Percentiles rank a stretch among this genome's conserved stretches.
Conservation (phyloP, 2,113 vertebrate genomes). For the Nycticebus coucang region DNA sequence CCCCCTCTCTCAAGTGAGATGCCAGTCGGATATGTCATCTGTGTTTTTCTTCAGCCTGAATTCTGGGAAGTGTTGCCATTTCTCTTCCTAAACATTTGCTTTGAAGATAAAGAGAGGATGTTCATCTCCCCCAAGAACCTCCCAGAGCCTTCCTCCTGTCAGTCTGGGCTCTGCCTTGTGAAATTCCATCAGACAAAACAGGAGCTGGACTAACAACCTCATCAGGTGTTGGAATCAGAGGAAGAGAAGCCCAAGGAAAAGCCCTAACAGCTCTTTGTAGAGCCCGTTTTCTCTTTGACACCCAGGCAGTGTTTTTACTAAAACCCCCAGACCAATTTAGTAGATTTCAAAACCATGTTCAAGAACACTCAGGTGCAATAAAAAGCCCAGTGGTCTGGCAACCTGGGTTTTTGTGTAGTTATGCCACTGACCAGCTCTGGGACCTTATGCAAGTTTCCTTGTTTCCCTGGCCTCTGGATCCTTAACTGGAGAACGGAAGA, state of each 20-base stretch:
- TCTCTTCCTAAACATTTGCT: slow-evolving; percentile 67
- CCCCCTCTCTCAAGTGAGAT: neutral
- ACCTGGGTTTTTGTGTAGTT: neutral
- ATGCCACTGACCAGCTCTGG: neutral
- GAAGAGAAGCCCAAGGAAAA: neutral
- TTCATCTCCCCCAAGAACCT: slow-evolving; percentile 30
- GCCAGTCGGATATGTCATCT: slow-evolving; percentile 32
- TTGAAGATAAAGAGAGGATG: slow-evolving; percentile 73
- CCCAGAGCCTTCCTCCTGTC: slow-evolving; percentile 27
- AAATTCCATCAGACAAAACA: slow-evolving; percentile 42
- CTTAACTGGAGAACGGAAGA: neutral
- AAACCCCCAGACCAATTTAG: neutral
- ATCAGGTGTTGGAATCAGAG: neutral
- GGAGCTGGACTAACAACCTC: neutral
- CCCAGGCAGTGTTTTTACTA: neutral
- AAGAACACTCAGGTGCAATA: neutral
- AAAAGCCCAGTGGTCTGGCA: fast-evolving
- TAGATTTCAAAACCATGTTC: neutral
- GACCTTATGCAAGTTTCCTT: neutral
- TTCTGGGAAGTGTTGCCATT: slow-evolving; percentile 62
- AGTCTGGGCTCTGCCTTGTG: neutral
- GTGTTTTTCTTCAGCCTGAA: slow-evolving; percentile 61
- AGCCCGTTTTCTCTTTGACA: neutral
- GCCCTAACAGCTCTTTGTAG: neutral
- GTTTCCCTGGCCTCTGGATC: neutral